phyloP scores from a whole-genome alignment of 2,797 vertebrate species.

The Catostomus latipinnis region DNA sequence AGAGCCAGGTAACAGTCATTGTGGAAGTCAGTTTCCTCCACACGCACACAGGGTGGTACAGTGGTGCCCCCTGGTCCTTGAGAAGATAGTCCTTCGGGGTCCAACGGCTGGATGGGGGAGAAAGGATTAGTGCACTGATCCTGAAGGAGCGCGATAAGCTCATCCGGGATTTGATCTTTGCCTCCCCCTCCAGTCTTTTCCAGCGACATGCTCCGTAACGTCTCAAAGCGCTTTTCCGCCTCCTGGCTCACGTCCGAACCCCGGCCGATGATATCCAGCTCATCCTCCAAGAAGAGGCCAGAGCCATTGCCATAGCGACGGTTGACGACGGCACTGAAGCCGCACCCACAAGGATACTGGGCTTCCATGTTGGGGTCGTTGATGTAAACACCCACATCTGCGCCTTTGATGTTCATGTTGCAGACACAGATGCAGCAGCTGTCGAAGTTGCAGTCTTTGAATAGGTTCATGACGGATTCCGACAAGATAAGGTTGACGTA shows the following conservation, averaged over 20 bases:
- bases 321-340: constrained; percentile 98
- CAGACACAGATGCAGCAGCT: constrained; percentile 98
- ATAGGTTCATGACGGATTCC: constrained; percentile 97
- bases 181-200: constrained; percentile 77
- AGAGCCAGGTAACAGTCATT: constrained; percentile 96
- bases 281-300: constrained; percentile 95
- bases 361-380: constrained; percentile 90
- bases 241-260: constrained; percentile 91
- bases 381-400: constrained; percentile 95
- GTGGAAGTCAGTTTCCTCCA: constrained; percentile 93
- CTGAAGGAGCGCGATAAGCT: constrained; percentile 92
- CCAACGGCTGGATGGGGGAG: constrained; percentile 88
- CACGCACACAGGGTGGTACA: constrained; percentile 80
- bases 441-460: constrained; percentile 98
- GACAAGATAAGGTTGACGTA: constrained; percentile 98
- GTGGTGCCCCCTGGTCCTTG: constrained; percentile 74
- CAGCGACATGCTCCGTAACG: constrained; percentile 82
- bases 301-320: constrained; percentile 94
- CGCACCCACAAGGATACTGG: constrained; percentile 91
- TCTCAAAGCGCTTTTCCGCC: constrained; percentile 92
- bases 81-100: constrained; percentile 73
- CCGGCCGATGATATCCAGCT: constrained; percentile 94
- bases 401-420: constrained; percentile 98
- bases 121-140: constrained; percentile 98
- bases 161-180: constrained; percentile 89